Percentiles rank a stretch among this genome's conserved stretches.
Conservation (phyloP, 37 sponge, comb jelly and placozoan species). For the Chondrilla cf. caribensis region DNA sequence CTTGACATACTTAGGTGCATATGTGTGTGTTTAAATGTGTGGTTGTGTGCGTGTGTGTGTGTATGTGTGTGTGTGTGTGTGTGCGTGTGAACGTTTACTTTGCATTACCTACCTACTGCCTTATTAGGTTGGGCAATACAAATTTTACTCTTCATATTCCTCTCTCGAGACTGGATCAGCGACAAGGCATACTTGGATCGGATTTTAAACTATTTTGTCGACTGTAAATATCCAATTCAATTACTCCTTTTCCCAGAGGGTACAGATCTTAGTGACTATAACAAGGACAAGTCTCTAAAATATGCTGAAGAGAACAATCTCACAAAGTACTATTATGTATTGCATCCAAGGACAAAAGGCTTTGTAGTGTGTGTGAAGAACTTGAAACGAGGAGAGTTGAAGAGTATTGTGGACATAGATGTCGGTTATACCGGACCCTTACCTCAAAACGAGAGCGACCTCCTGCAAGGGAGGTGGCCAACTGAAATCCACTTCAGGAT, state of each 20-base stretch:
- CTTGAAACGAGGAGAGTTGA: constrained; percentile 25
- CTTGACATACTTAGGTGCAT: no score
- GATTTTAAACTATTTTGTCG: constrained; percentile 43
- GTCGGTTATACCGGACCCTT: constrained; percentile 58
- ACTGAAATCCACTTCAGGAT: constrained; percentile 65
- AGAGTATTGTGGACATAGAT: constrained; percentile 43
- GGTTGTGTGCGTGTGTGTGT: no score
- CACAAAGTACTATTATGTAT: constrained; percentile 64
- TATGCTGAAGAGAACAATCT: constrained; percentile 69
- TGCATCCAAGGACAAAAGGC: constrained; percentile 86
- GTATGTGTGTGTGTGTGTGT: background rate
- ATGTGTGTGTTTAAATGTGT: no score
- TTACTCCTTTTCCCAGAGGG: constrained; percentile 94
- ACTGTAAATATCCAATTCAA: constrained; percentile 62
- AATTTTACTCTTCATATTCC: constrained; percentile 56
- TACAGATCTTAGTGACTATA: constrained; percentile 69
- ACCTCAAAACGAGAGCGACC: constrained; percentile 68
- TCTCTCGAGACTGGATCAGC: constrained; percentile 75
- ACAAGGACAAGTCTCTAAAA: constrained; percentile 49
- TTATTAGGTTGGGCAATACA: constrained; percentile 88
- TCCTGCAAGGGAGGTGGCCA: constrained; percentile 61
- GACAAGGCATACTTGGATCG: constrained; percentile 61
- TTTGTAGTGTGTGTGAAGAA: constrained; percentile 67
- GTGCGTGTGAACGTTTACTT: background rate
- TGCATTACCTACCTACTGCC: no score